Conservation (phyloP, 2,797 vertebrate genomes). For the Aeoliscus strigatus region DNA sequence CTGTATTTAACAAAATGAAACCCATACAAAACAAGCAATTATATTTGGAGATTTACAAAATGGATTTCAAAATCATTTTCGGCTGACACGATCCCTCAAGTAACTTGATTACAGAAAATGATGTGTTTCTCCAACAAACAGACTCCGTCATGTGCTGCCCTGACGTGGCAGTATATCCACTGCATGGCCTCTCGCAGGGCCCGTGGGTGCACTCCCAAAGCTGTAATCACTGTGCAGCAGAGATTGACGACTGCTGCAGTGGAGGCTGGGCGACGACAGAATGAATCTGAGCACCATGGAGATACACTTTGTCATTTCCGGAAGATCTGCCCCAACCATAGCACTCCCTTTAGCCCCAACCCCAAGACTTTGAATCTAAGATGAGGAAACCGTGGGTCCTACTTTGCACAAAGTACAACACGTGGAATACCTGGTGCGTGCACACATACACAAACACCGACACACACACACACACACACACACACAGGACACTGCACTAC, state of each 20-base stretch:
- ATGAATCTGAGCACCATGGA: slow-evolving; percentile 34
- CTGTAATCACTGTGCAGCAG: slow-evolving; percentile 54
- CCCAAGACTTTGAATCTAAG: too few relatives aligned
- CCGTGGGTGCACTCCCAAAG: slow-evolving; percentile 47
- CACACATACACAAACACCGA: slow-evolving; percentile 3
- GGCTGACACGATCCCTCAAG: too few relatives aligned
- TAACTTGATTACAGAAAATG: too few relatives aligned
- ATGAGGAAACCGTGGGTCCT: too few relatives aligned
- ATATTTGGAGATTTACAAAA: too few relatives aligned
- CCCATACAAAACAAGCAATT: too few relatives aligned
- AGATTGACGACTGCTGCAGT: slow-evolving; percentile 57
- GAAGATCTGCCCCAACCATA: too few relatives aligned
- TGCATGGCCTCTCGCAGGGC: slow-evolving; percentile 38
- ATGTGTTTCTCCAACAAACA: slow-evolving; percentile 1
- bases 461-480: too few relatives aligned
- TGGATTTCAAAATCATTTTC: too few relatives aligned
- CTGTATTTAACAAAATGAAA: too few relatives aligned
- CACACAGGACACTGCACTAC: slow-evolving; percentile 25
- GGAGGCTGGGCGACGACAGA: slow-evolving; percentile 44
- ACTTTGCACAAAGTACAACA: too few relatives aligned
- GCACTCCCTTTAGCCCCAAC: too few relatives aligned
- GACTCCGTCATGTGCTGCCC: slow-evolving; percentile 5
- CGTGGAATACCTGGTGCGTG: background rate
- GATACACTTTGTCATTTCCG: slow-evolving; percentile 10
- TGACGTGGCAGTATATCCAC: slow-evolving; percentile 45